A percentile compares a stretch with the other conserved stretches of the same genome.
Conservation (phyloP, 1,140 invertebrate species). For the Pogonognathellus flavescens region DNA sequence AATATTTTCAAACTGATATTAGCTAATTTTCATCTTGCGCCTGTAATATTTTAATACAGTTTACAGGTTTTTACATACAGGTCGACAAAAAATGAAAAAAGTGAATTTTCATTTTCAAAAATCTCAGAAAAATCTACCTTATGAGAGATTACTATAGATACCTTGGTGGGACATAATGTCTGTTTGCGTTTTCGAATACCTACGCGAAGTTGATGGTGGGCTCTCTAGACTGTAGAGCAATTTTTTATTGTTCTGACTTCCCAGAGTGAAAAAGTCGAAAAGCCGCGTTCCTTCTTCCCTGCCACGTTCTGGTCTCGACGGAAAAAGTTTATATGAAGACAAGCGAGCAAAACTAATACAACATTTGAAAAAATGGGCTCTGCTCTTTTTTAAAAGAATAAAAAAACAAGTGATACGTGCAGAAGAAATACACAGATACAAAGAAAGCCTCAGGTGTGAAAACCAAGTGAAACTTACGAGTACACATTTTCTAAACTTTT, state of each 20-base stretch:
- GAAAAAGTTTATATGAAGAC: constrained; percentile 1
- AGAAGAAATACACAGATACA: background rate
- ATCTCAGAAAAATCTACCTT: too few relatives aligned
- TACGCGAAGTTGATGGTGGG: constrained; percentile 7
- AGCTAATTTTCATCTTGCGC: too few relatives aligned
- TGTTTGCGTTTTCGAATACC: constrained; percentile 22
- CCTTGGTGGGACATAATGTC: constrained; percentile 26
- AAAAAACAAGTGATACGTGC: background rate
- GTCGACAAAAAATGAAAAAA: too few relatives aligned
- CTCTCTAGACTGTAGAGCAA: constrained; percentile 24
- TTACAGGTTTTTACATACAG: too few relatives aligned
- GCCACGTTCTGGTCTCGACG: background rate
- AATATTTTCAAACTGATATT: too few relatives aligned
- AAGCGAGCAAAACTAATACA: background rate
- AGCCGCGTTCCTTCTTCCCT: background rate
- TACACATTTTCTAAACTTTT: constrained; percentile 16
- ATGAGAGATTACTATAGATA: too few relatives aligned
- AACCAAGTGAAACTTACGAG: constrained; percentile 15
- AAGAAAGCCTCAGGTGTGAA: constrained; percentile 29
- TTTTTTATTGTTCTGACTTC: background rate
- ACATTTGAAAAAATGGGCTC: too few relatives aligned
- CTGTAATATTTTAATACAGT: too few relatives aligned
- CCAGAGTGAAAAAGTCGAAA: background rate
- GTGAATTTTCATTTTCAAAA: too few relatives aligned
- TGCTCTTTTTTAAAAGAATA: too few relatives aligned